Conservation (phyloP, 2,113 vertebrate species). For the Trichechus manatus region DNA sequence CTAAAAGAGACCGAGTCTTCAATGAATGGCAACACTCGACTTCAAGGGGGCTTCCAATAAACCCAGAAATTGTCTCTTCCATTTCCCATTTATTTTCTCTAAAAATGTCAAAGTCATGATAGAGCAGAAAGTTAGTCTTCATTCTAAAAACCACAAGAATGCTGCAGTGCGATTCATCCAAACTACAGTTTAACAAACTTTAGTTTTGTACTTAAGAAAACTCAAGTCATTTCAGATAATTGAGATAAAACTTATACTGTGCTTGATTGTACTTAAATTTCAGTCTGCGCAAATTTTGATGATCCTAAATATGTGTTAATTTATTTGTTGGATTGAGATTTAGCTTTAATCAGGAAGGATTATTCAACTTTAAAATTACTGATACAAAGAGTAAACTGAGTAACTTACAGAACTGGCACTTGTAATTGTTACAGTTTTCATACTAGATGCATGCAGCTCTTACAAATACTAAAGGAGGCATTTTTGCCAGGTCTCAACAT, state of each 20-base stretch:
- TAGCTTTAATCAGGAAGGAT: conserved; percentile 82
- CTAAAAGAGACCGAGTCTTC: conserved; percentile 74
- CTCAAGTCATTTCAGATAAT: conserved; percentile 75
- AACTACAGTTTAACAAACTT: conserved; percentile 75
- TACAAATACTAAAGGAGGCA: conserved; percentile 85
- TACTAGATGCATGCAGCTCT: conserved; percentile 84
- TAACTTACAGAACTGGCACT: conserved; percentile 80
- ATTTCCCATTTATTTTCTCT: conserved; percentile 63
- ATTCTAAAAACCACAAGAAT: conserved; percentile 75
- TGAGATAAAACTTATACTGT: conserved; percentile 85
- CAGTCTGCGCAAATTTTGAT: conserved; percentile 81
- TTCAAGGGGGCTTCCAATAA: conserved; percentile 52
- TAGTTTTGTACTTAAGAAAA: conserved; percentile 78
- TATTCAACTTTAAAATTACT: conserved; percentile 82
- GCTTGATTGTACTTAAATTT: conserved; percentile 85
- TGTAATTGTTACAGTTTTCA: conserved; percentile 82
- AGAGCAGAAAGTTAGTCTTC: conserved; percentile 74
- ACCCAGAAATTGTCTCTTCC: conserved; percentile 55
- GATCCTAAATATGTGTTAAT: conserved; percentile 73
- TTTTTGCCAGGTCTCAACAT: conserved; percentile 80
- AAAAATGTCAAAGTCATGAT: conserved; percentile 74
- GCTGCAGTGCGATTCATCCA: conserved; percentile 79
- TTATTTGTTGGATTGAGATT: conserved; percentile 77
- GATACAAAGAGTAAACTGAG: conserved; percentile 78
- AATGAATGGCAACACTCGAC: conserved; percentile 60